A percentile compares a stretch with the other conserved stretches of the same genome.
Conservation (phyloP, 1,140 invertebrate genomes). For the Papilio polyxenes region DNA sequence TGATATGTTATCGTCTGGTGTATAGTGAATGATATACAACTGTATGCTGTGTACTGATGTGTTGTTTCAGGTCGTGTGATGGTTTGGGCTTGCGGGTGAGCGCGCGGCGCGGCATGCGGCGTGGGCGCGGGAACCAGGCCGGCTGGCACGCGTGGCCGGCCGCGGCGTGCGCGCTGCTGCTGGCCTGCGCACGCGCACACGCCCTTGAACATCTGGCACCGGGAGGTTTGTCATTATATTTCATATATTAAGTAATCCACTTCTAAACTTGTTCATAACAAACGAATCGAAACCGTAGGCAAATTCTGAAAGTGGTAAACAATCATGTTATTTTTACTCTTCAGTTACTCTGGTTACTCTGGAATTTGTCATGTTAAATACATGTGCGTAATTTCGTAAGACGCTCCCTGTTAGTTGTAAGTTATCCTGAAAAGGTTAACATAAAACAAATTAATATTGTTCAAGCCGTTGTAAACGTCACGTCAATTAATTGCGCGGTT, state of each 20-base stretch:
- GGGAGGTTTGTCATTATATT: constrained; percentile 55
- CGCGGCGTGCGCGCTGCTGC: constrained; percentile 63
- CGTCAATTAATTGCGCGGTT: constrained; percentile 8
- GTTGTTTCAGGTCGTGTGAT: constrained; percentile 47
- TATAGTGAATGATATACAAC: background rate
- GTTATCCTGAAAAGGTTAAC: background rate
- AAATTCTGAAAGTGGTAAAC: too few relatives aligned
- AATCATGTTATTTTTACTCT: too few relatives aligned
- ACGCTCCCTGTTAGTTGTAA: background rate
- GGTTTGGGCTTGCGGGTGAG: constrained; percentile 47
- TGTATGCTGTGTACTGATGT: background rate
- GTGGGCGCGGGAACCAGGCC: constrained; percentile 52
- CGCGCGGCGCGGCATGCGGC: constrained; percentile 57
- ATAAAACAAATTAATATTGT: background rate
- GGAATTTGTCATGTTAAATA: too few relatives aligned
- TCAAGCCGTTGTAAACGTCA: background rate
- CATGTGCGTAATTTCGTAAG: too few relatives aligned
- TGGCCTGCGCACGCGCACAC: constrained; percentile 54
- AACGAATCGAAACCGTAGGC: too few relatives aligned
- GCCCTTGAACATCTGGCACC: constrained; percentile 54
- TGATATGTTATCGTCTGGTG: background rate
- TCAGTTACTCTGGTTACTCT: too few relatives aligned
- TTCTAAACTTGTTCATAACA: too few relatives aligned
- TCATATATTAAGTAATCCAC: too few relatives aligned
- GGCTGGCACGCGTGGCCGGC: constrained; percentile 58